Conservation (phyloP, 2,797 vertebrate genomes). For the Moxostoma hubbsi region DNA sequence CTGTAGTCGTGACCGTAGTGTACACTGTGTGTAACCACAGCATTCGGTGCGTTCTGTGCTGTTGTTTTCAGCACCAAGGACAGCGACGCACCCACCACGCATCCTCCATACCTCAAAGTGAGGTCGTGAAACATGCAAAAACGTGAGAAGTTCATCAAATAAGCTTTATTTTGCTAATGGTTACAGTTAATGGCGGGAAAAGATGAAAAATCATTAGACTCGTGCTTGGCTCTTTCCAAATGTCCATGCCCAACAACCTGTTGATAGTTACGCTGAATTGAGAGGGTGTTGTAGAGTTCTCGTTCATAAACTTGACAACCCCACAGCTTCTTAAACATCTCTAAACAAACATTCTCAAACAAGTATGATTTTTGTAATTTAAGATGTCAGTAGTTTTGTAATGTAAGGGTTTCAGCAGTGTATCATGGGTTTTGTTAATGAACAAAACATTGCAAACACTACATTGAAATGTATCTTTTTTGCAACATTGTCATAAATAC, state of each 20-base stretch:
- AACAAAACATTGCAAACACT: no score
- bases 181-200: not conserved
- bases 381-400: no score
- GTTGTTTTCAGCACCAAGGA: conserved; percentile 47
- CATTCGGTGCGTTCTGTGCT: conserved; percentile 6
- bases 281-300: not conserved
- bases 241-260: conserved; percentile 50
- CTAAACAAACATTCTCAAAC: no score
- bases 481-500: no score
- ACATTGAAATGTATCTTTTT: no score
- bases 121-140: not conserved
- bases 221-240: not conserved
- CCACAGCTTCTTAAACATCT: not conserved
- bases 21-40: not conserved
- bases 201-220: not conserved
- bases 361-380: no score
- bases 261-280: conserved; percentile 37
- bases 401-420: no score
- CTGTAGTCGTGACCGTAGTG: conserved; percentile 42
- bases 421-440: no score
- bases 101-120: not conserved
- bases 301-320: conserved; percentile 5
- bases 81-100: conserved; percentile 21
- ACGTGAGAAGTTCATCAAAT: not conserved
- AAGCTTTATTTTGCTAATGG: not conserved